Conservation (phyloP, 2,888 invertebrate species). For the Creontiades dilutus region DNA sequence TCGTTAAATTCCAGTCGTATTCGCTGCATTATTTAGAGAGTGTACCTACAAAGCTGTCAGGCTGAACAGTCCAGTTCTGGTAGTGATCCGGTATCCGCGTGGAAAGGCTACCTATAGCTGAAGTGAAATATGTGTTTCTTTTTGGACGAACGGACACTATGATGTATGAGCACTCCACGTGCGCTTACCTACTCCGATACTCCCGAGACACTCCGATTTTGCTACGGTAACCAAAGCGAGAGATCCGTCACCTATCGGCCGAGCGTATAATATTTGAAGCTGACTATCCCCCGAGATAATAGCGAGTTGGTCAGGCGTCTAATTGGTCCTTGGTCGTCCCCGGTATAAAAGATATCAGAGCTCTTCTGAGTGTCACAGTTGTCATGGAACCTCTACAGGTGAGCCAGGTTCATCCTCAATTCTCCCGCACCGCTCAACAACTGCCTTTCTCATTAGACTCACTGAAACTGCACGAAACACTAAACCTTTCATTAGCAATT, state of each 20-base stretch:
- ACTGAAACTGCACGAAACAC: too few relatives aligned
- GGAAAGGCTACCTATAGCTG: too few relatives aligned
- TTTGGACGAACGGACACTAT: too few relatives aligned
- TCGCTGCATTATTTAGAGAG: too few relatives aligned
- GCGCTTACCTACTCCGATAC: too few relatives aligned
- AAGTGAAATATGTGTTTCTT: too few relatives aligned
- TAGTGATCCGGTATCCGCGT: too few relatives aligned
- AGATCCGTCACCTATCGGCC: background rate
- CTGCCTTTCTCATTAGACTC: background rate
- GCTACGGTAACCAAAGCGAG: slow-evolving; percentile 4
- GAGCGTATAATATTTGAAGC: background rate
- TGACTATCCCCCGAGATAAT: slow-evolving; percentile 1
- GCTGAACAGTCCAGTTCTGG: too few relatives aligned
- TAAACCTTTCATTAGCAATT: too few relatives aligned
- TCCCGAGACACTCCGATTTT: background rate
- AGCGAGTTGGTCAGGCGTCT: slow-evolving; percentile 33
- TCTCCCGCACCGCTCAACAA: background rate
- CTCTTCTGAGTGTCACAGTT: slow-evolving; percentile 23
- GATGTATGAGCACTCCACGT: too few relatives aligned
- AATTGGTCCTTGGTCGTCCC: slow-evolving; percentile 45
- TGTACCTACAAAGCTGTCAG: too few relatives aligned
- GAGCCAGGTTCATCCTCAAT: background rate
- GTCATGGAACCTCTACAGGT: slow-evolving; percentile 34
- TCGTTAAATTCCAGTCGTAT: too few relatives aligned
- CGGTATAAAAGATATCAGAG: slow-evolving; percentile 51